Base-by-base conservation (phyloP, 2,888 invertebrate genomes). In the Polyommatus icarus region DNA sequence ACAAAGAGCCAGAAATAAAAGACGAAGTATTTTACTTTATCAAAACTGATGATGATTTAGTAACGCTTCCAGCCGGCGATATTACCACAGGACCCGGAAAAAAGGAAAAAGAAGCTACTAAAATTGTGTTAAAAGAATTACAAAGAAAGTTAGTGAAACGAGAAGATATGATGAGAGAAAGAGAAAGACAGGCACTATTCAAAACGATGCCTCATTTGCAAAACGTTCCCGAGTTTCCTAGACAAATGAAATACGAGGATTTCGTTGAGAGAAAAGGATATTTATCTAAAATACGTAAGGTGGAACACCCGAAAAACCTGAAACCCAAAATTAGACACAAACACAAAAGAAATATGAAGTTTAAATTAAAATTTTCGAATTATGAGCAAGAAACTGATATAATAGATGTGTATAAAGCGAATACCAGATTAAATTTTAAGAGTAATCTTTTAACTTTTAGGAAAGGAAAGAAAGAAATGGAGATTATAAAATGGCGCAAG, bases 1-100 rank as follows among this genome's bases (percentile, higher is more conserved):
- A 92, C 78, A 84, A 82, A 76, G 89, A 88, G 46, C 90, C 90
- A 76, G 91, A 90, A 81, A 83, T 87, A 24, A 91, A 84, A 80
- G 94, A 94, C 82, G 94, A 94, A 85, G 94, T 94, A 76, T 94
- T 92, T 83, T 94, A 92, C 85, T 93, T 88, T 59, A 83, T 93
- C 0, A 92, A 87, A 84, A 93, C 91, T 0, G 93, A 93, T 1
- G 93, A 92, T 0, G 91, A 91, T 80, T 85, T 84, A 18, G 78
- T 76, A 0, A 40, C 40, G 6, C 85, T 84, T 61, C 82, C 86
- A 4, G 86, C 85, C 0, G 87, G 84, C 3, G 93, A 94, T 83
- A 78, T 90, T 1, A 86, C 85, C 0, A 93, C 92, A 0, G 90
- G 83, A 0, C 94, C 94, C 0, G 94, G 94, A 0, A 86, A 85